Evolutionary conservation across 1,140 invertebrate genomes (phyloP).

Genomic region (Chymomyza costata): DNA sequence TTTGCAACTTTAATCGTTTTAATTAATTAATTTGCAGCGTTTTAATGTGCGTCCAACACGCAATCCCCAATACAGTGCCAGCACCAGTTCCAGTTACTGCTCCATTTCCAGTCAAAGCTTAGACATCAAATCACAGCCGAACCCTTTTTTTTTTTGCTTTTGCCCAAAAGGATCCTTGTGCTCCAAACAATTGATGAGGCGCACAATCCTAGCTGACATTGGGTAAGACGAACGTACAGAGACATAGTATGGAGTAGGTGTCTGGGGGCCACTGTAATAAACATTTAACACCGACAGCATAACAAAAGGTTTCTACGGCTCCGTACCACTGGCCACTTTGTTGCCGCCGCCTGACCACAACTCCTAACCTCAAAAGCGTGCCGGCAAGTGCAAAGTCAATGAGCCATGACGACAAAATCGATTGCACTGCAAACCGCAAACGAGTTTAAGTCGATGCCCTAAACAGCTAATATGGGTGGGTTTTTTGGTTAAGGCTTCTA

Average conservation of each 20-base stretch:
- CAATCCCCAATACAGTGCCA: constrained; percentile 22
- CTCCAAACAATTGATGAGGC: constrained; percentile 53
- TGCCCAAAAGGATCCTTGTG: constrained; percentile 34
- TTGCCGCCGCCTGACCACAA: constrained; percentile 18
- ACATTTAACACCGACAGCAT: constrained; percentile 55
- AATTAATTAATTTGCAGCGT: constrained; percentile 68
- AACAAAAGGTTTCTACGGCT: constrained; percentile 28
- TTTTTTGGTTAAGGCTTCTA: constrained; percentile 5
- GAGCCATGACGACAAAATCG: constrained; percentile 64
- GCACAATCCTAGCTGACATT: constrained; percentile 1
- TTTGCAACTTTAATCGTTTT: constrained; percentile 45
- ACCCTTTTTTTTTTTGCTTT: neutral
- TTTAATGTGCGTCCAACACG: constrained; percentile 56
- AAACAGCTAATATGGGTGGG: constrained; percentile 33
- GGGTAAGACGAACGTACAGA: too few species aligned
- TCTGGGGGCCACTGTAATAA: constrained; percentile 31
- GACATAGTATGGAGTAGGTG: too few species aligned
- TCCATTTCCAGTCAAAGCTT: constrained; percentile 25
- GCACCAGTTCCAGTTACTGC: neutral
- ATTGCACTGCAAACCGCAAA: constrained; percentile 57
- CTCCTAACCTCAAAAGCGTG: neutral
- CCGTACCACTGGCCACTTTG: neutral
- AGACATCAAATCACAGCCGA: constrained; percentile 21
- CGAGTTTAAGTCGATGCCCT: constrained; percentile 34
- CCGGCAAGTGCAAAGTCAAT: constrained; percentile 35